Conservation (phyloP, 2,113 vertebrate genomes). For the Myotis lucifugus region DNA sequence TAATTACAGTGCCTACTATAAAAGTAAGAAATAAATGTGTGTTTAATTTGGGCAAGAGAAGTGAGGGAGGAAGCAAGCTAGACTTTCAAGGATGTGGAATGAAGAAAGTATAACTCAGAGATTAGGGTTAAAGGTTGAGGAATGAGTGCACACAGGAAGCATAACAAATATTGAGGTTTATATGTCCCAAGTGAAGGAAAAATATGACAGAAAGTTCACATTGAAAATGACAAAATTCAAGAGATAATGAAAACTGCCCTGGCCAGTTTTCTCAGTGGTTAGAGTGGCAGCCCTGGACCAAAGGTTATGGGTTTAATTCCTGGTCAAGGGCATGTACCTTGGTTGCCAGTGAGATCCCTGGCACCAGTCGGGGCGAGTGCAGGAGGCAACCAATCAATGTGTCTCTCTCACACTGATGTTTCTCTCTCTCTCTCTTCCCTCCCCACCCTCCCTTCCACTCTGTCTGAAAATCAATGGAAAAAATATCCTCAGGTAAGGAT, state of each 20-base stretch:
- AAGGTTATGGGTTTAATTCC: no score
- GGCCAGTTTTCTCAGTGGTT: no score
- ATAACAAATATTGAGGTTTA: background rate
- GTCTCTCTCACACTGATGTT: no score
- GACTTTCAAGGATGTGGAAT: background rate
- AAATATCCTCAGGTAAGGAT: no score
- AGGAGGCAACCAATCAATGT: no score
- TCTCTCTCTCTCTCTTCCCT: no score
- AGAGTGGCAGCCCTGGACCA: no score
- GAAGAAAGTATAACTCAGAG: background rate
- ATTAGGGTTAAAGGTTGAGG: background rate
- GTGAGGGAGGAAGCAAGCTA: slow-evolving; percentile 4
- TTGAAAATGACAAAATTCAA: background rate
- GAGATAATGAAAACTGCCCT: background rate
- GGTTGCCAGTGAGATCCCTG: no score
- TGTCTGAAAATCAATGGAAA: no score
- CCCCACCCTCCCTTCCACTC: no score
- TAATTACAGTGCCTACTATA: background rate
- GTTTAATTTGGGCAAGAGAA: background rate
- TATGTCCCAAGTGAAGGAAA: background rate
- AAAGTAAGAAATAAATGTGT: background rate
- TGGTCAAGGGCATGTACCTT: no score
- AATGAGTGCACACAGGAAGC: background rate
- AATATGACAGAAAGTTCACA: background rate
- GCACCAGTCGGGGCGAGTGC: no score